Conservation (phyloP, 2,113 vertebrate species). For the Heterotis niloticus region DNA sequence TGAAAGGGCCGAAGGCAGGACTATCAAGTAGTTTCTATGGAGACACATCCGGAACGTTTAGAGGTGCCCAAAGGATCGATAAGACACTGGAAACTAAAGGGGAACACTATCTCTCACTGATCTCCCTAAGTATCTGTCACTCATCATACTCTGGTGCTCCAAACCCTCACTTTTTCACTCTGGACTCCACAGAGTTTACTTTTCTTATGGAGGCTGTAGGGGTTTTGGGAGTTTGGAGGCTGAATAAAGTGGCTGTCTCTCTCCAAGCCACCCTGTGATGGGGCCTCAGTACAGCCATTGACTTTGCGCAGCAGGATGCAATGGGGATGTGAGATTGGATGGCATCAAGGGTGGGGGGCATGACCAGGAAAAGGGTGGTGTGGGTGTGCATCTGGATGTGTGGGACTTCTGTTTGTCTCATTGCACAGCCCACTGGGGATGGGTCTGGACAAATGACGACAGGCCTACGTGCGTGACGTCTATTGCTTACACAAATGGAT, state of each 20-base stretch:
- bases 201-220: not conserved
- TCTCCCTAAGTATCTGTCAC: not conserved
- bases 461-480: slow-evolving; percentile 33
- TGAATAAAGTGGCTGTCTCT: too few relatives aligned
- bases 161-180: not conserved
- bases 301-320: too few relatives aligned
- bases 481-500: slow-evolving; percentile 46
- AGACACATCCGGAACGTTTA: not conserved
- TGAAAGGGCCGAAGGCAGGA: too few relatives aligned
- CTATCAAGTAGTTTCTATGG: too few relatives aligned
- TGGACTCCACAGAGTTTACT: not conserved
- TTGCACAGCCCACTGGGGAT: not conserved
- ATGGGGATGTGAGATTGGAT: too few relatives aligned
- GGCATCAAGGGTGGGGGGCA: too few relatives aligned
- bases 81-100: not conserved
- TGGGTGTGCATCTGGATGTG: not conserved
- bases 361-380: too few relatives aligned
- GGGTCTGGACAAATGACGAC: slow-evolving; percentile 41
- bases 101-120: not conserved
- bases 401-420: not conserved
- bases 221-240: too few relatives aligned
- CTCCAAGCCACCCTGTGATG: too few relatives aligned
- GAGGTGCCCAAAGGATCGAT: not conserved
- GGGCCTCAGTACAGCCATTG: too few relatives aligned
- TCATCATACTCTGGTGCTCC: not conserved